Evolutionary conservation across 2,113 vertebrate genomes (phyloP).

Genomic region (Callocephalon fimbriatum): DNA sequence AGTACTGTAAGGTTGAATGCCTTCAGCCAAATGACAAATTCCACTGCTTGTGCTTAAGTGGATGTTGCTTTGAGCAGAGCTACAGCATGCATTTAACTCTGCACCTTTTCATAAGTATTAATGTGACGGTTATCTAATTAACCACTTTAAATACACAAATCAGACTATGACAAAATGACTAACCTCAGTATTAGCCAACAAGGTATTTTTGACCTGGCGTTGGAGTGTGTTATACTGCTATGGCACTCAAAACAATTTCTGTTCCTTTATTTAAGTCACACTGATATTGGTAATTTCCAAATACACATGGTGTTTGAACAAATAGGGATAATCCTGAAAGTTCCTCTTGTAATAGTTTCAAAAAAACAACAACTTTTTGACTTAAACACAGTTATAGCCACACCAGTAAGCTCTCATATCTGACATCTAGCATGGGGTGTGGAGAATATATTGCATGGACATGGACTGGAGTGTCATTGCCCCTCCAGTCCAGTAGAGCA

Average conservation of each 20-base stretch:
- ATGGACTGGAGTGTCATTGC: fast-evolving
- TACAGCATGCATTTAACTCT: neutral
- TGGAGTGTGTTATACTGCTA: neutral
- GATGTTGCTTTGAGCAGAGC: neutral
- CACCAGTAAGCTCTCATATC: neutral
- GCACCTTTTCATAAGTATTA: neutral
- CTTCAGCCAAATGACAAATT: neutral
- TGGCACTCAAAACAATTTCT: neutral
- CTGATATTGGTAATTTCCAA: neutral
- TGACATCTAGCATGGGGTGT: fast-evolving
- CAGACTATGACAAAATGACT: neutral
- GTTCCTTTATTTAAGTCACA: neutral
- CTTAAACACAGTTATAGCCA: neutral
- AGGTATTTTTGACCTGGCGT: neutral
- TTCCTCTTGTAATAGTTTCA: neutral
- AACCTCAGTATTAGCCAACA: neutral
- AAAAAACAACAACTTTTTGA: neutral
- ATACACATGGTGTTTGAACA: neutral
- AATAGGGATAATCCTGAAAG: neutral
- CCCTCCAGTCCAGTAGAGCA: fast-evolving
- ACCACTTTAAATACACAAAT: conserved; percentile 7
- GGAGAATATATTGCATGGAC: neutral
- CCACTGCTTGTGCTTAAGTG: neutral
- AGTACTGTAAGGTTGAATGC: neutral
- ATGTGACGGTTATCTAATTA: neutral